Percentiles rank a stretch among this genome's conserved stretches.
phyloP scores from a whole-genome alignment of 2,888 invertebrate genomes.

The Eupithecia subfuscata region DNA sequence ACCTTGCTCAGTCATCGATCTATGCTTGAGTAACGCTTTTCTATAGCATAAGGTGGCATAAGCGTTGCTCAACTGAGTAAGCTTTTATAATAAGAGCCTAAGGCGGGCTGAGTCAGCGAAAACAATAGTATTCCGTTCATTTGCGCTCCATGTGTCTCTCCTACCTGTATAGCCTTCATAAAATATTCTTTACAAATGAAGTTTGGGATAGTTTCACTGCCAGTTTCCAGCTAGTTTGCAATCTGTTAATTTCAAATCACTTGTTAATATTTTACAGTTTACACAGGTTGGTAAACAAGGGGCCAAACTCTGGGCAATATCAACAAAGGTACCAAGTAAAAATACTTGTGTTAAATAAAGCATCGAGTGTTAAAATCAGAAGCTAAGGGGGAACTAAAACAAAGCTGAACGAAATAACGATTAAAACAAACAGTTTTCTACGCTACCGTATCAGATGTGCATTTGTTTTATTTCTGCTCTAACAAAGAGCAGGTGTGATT shows the following conservation, averaged over 20 bases:
- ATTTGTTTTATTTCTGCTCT: not conserved
- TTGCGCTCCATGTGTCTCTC: slow-evolving; percentile 26
- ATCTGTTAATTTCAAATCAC: slow-evolving; percentile 34
- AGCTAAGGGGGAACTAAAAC: not conserved
- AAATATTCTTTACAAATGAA: slow-evolving; percentile 48
- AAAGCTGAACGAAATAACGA: not conserved
- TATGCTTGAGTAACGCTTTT: too few relatives aligned
- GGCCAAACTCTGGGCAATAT: not conserved
- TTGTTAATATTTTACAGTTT: slow-evolving; percentile 27
- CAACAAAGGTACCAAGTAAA: not conserved
- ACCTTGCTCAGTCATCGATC: too few relatives aligned
- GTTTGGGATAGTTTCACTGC: slow-evolving; percentile 31
- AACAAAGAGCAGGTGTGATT: slow-evolving; percentile 13
- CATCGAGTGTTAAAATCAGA: not conserved
- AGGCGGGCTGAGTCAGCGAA: too few relatives aligned
- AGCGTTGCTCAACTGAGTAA: too few relatives aligned
- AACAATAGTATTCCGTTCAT: not conserved
- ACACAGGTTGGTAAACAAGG: not conserved
- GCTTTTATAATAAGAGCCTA: too few relatives aligned
- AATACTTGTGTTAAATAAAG: not conserved
- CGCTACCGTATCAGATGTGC: not conserved
- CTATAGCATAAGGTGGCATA: too few relatives aligned
- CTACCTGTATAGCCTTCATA: slow-evolving; percentile 45
- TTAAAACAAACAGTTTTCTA: not conserved
- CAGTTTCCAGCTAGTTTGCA: slow-evolving; percentile 24